Evolutionary conservation across 2,113 vertebrate genomes (phyloP).

Genomic region (Callionymus lyra): DNA sequence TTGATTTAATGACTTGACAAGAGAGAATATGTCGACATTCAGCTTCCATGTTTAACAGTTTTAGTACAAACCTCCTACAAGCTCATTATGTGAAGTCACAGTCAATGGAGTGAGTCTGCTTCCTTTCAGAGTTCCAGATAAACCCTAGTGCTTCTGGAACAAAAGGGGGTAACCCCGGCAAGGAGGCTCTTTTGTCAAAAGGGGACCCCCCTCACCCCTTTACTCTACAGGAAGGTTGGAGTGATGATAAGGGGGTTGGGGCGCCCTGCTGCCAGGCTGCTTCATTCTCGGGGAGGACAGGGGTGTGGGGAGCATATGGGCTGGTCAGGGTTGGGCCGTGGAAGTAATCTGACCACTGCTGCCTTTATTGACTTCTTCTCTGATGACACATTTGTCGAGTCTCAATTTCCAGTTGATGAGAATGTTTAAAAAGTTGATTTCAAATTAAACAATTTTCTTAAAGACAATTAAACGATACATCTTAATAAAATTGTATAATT

Average conservation of each 20-base stretch:
- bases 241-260: conserved; percentile 14
- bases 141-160: conserved; percentile 41
- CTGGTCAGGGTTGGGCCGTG: conserved; percentile 10
- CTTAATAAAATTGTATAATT: too few relatives aligned
- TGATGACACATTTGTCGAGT: too few relatives aligned
- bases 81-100: conserved; percentile 48
- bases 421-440: too few relatives aligned
- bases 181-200: conserved; percentile 42
- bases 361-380: conserved; percentile 12
- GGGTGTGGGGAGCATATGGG: conserved; percentile 43
- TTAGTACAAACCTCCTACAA: conserved; percentile 42
- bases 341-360: conserved; percentile 7
- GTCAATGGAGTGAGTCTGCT: conserved; percentile 35
- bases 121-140: conserved; percentile 51
- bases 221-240: conserved; percentile 25
- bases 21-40: conserved; percentile 36
- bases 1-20: conserved; percentile 35
- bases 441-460: too few relatives aligned
- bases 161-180: conserved; percentile 36
- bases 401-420: too few relatives aligned
- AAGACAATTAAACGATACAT: too few relatives aligned
- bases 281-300: conserved; percentile 7
- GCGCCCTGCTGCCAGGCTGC: conserved; percentile 27
- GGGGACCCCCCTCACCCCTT: conserved; percentile 28
- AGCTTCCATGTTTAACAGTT: conserved; percentile 41